Base-by-base conservation (phyloP, 2,888 invertebrate species). In the Lysandra bellargus region DNA sequence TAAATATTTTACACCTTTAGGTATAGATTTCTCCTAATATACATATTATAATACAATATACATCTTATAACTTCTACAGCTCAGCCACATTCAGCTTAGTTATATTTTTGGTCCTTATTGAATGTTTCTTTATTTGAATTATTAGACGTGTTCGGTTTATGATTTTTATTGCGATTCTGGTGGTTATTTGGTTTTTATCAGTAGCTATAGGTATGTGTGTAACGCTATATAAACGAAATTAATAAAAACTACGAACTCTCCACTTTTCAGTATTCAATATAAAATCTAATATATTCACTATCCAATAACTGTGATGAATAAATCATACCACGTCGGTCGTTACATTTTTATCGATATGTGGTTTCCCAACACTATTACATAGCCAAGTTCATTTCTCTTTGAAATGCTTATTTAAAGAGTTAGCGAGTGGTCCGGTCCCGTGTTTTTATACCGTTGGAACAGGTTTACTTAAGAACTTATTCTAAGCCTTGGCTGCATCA, bases 331-430 rank as follows among this genome's bases (percentile, higher is more conserved):
- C 12, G 49, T 75, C 74, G 33, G 44, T 23, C 75, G 75, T 44
- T 5, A 23, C 4, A 57, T 17, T 33, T 57, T 33, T 76, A 76
- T 76, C 57, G 76, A 33, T 33, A 57, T 76, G 30, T 17, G 33
- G 33, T 76, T 53, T 76, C 33, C 53, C 57, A 53, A 76, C 76
- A 33, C 76, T 76, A 49, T 75, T 49, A 76, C 53, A 57, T 14
- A 57, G 53, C 57, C 49, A 57, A 57, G 76, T 76, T 76, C 76
- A 76, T 76, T 76, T 76, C 76, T 76, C 76, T 76, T 76, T 57
- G 75, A 49, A 73, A 75, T 75, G 76, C 33, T 76, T 76, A 76
- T 76, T 76, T 76, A 76, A 76, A 76, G 76, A 76, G 76, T 76
- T 76, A 53, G 57, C 57, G 14, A 76, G 49, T 49, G 75, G 76